Conservation (phyloP, 2,113 vertebrate species). For the Strigops habroptila region DNA sequence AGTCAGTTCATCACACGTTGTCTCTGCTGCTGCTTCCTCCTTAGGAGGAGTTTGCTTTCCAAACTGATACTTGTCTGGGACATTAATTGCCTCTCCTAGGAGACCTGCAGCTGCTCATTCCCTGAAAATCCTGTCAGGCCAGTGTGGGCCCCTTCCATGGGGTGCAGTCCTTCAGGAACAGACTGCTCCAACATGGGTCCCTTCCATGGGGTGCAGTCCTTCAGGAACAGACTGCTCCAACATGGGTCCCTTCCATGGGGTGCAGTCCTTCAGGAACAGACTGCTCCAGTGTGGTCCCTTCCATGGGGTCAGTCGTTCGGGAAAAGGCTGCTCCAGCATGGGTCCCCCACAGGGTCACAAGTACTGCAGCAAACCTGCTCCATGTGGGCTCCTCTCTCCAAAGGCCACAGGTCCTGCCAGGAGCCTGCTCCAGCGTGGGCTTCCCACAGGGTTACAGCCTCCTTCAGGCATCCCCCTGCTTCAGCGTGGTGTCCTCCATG, state of each 20-base stretch:
- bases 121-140: neutral
- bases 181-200: neutral
- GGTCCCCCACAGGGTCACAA: neutral
- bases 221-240: too few species aligned
- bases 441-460: neutral
- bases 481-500: neutral
- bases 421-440: neutral
- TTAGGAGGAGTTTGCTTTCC: neutral
- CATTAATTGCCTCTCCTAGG: neutral
- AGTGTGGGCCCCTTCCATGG: neutral
- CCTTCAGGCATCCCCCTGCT: neutral
- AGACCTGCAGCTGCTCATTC: neutral
- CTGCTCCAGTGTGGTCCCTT: neutral
- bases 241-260: neutral
- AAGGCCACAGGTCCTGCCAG: neutral
- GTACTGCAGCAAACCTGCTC: neutral
- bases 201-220: too few species aligned
- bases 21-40: neutral
- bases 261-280: neutral
- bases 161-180: neutral
- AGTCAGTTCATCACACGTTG: neutral
- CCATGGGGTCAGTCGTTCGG: too few species aligned
- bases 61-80: neutral
- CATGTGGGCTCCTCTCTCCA: neutral
- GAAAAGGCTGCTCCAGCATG: neutral